Percentiles rank a stretch among this genome's conserved stretches.
Conservation (phyloP, 2,888 invertebrate genomes). For the Parnassius glacialis region DNA sequence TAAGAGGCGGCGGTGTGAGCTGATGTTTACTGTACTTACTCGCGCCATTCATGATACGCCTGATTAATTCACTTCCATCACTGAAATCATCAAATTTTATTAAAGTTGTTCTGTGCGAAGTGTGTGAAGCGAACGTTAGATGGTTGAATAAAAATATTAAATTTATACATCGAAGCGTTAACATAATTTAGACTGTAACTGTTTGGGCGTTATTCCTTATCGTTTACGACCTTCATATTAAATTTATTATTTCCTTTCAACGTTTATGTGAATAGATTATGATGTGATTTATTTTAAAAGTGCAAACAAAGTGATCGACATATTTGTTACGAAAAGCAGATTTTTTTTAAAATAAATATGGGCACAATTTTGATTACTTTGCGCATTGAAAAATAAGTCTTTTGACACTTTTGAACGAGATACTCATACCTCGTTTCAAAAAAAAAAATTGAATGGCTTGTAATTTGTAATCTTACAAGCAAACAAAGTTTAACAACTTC, state of each 20-base stretch:
- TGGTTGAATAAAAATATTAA: constrained; percentile 16
- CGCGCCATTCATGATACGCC: not conserved
- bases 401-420: too few relatives aligned
- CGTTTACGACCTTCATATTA: constrained; percentile 2
- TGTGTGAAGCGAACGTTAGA: not conserved
- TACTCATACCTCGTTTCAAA: too few relatives aligned
- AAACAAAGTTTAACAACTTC: constrained; percentile 3
- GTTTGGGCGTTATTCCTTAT: not conserved
- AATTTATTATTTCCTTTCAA: not conserved
- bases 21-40: constrained; percentile 14
- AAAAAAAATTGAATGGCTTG: too few relatives aligned
- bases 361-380: too few relatives aligned
- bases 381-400: too few relatives aligned
- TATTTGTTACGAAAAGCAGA: too few relatives aligned
- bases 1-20: too few relatives aligned
- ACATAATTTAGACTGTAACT: constrained; percentile 9
- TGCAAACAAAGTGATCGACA: not conserved
- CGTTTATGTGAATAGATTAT: not conserved
- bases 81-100: not conserved
- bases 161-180: constrained; percentile 6
- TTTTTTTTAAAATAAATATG: too few relatives aligned
- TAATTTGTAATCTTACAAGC: not conserved
- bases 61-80: constrained; percentile 20
- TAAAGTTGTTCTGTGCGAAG: not conserved
- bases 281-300: not conserved